phyloP scores from a whole-genome alignment of 2,797 vertebrate genomes.

The Mormyrops attenuatus region DNA sequence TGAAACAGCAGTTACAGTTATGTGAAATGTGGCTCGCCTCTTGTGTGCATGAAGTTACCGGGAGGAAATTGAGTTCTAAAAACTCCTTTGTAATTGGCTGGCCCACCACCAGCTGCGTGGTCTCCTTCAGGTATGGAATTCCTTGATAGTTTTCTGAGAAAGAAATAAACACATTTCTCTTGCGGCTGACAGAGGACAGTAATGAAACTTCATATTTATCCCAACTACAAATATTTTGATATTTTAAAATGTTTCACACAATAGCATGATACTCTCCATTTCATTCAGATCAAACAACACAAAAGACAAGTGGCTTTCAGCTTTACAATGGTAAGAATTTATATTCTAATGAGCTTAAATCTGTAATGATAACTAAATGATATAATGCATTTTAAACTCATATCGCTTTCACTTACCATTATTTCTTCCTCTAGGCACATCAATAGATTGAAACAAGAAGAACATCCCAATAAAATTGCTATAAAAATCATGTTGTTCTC shows the following conservation, averaged over 20 bases:
- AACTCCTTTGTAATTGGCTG: constrained; percentile 83
- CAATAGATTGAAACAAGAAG: constrained; percentile 52
- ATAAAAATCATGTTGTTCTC: constrained; percentile 53
- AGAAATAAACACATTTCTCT: neutral
- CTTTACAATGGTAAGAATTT: constrained; percentile 66
- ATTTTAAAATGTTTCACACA: neutral
- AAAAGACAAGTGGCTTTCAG: constrained; percentile 74
- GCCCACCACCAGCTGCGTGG: constrained; percentile 78
- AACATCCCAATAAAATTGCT: constrained; percentile 46
- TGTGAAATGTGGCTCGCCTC: constrained; percentile 73
- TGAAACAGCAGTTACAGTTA: constrained; percentile 70
- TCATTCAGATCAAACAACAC: constrained; percentile 66
- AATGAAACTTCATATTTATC: neutral
- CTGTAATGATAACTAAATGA: neutral
- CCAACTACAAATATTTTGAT: neutral
- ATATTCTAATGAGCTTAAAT: neutral
- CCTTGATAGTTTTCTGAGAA: neutral
- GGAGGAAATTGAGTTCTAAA: constrained; percentile 66
- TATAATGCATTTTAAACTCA: neutral
- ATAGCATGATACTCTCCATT: constrained; percentile 10
- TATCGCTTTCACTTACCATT: neutral
- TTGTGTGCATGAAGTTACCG: constrained; percentile 71
- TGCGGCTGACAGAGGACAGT: neutral
- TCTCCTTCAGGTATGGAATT: constrained; percentile 68
- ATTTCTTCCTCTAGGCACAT: constrained; percentile 55